These are phyloP conservation scores for Drosophila gunungcola DNA, from an alignment of 1,140 invertebrate genomes.

Conservation along the genomic window DNA sequence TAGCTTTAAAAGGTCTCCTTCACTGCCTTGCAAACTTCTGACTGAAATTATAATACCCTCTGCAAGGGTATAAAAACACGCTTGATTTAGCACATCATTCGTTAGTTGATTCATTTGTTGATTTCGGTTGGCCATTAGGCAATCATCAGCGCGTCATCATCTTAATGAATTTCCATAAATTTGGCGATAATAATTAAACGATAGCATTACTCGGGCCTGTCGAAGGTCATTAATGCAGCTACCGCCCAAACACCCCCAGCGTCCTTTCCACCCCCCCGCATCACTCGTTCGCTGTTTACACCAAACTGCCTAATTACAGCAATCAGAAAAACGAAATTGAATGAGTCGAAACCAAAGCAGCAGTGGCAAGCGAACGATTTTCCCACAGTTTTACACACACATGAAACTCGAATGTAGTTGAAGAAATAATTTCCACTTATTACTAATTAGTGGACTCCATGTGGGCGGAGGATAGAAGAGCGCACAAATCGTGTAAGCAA, in stretches of 20 bases:
- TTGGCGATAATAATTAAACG: conserved; percentile 75
- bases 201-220: conserved; percentile 55
- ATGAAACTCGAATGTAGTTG: conserved; percentile 55
- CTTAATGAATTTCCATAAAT: conserved; percentile 79
- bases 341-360: conserved; percentile 36
- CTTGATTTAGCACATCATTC: conserved; percentile 33
- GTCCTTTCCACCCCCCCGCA: conserved; percentile 7
- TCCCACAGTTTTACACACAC: conserved; percentile 54
- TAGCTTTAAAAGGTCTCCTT: too few species aligned
- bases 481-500: conserved; percentile 66
- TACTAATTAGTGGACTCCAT: conserved; percentile 73
- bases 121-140: conserved; percentile 42
- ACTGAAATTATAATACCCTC: too few species aligned
- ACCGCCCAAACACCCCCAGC: conserved; percentile 1
- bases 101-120: conserved; percentile 20
- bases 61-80: too few species aligned
- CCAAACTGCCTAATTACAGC: conserved; percentile 60
- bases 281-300: conserved; percentile 48
- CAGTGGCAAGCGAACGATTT: conserved; percentile 39
- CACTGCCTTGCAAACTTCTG: too few species aligned
- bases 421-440: conserved; percentile 82
- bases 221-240: conserved; percentile 61
- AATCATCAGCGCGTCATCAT: conserved; percentile 54
- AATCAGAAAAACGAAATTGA: conserved; percentile 55
- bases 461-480: conserved; percentile 18